Conservation (phyloP, 2,888 invertebrate genomes). For the Tenthredo distinguenda region DNA sequence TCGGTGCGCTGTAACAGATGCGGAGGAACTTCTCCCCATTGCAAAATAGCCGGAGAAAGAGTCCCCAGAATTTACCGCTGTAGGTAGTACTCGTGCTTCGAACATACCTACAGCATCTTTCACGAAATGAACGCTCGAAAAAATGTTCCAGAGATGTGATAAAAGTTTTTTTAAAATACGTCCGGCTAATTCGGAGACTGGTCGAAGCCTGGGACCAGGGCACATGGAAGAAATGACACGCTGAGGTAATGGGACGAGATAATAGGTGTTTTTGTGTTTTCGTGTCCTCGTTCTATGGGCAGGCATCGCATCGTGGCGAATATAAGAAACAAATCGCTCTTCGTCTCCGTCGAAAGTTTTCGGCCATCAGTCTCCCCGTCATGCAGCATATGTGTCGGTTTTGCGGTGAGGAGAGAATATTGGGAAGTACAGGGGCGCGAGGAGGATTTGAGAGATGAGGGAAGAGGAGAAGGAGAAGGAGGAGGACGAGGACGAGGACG, state of each 20-base stretch:
- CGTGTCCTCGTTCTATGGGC: conserved; percentile 18
- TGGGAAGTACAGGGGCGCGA: conserved; percentile 33
- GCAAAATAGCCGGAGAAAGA: conserved; percentile 10
- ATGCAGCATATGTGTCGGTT: conserved; percentile 65
- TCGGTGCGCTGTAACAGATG: not conserved
- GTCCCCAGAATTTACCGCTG: not conserved
- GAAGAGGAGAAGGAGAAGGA: not conserved
- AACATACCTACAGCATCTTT: not conserved
- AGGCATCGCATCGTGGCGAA: conserved; percentile 34
- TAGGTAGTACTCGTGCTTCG: not conserved
- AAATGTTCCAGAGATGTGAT: not conserved
- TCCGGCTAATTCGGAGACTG: not conserved
- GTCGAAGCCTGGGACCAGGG: not conserved
- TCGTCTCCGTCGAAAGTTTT: conserved; percentile 67
- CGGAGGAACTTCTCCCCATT: not conserved
- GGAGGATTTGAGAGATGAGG: not conserved
- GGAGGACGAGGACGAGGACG: conserved; percentile 12
- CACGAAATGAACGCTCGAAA: not conserved
- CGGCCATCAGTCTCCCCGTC: conserved; percentile 61
- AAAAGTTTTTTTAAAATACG: not conserved
- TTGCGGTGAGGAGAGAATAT: conserved; percentile 50
- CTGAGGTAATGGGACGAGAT: conserved; percentile 47
- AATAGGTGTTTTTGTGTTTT: conserved; percentile 38
- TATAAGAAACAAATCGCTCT: conserved; percentile 67
- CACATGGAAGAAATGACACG: not conserved